Percentiles rank a stretch among this genome's conserved stretches.
phyloP scores from a whole-genome alignment of 2,797 vertebrate species.

The Pipistrellus kuhlii region DNA sequence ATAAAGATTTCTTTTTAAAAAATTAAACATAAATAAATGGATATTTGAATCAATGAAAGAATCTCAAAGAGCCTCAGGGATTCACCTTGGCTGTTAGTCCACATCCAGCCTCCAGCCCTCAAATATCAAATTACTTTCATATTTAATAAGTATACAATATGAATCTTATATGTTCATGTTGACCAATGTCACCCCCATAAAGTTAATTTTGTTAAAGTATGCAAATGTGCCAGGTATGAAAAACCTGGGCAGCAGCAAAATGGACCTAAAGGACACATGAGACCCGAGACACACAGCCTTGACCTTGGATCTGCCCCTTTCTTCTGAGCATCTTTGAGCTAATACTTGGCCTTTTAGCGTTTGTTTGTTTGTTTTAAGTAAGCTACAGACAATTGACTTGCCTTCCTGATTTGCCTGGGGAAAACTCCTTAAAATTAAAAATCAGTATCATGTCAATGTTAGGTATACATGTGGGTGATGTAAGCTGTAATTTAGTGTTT shows the following conservation, averaged over 20 bases:
- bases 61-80: not conserved
- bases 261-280: not conserved
- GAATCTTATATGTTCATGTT: too few relatives aligned
- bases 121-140: not conserved
- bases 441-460: not conserved
- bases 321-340: not conserved
- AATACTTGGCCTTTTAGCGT: not conserved
- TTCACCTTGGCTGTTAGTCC: not conserved
- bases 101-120: not conserved
- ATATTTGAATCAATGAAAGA: not conserved
- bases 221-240: not conserved
- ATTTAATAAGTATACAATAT: not conserved
- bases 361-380: not conserved
- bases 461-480: not conserved
- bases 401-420: not conserved
- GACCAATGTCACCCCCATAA: too few relatives aligned
- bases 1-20: too few relatives aligned
- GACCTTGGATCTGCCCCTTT: not conserved
- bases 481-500: not conserved
- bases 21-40: not conserved
- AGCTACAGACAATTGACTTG: not conserved
- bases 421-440: slow-evolving; percentile 49
- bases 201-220: too few relatives aligned
- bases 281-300: not conserved
- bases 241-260: not conserved